Conservation (phyloP, 2,797 vertebrate species). For the Tiaroga cobitis region DNA sequence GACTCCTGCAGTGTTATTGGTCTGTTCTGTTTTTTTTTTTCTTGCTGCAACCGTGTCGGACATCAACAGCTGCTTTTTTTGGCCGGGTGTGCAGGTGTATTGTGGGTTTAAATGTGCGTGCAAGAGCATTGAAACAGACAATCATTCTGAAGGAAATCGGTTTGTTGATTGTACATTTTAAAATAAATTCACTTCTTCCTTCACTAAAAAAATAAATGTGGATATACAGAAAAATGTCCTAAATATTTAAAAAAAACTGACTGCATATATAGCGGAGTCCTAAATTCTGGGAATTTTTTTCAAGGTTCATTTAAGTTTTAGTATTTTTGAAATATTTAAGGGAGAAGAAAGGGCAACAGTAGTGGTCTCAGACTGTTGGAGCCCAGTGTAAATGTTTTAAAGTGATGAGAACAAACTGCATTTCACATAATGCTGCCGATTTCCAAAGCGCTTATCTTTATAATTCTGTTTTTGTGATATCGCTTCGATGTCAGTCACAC, state of each 20-base stretch:
- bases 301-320: background rate
- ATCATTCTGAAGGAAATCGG: constrained; percentile 68
- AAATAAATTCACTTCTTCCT: constrained; percentile 15
- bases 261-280: background rate
- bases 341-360: background rate
- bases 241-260: background rate
- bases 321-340: background rate
- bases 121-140: constrained; percentile 74
- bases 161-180: constrained; percentile 23
- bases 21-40: constrained; percentile 63
- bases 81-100: constrained; percentile 35
- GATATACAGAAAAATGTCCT: background rate
- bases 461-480: constrained; percentile 3
- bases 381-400: background rate
- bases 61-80: constrained; percentile 53
- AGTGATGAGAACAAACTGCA: constrained; percentile 21
- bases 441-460: background rate
- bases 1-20: constrained; percentile 52
- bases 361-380: background rate
- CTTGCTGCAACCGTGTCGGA: constrained; percentile 68
- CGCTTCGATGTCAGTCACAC: constrained; percentile 1
- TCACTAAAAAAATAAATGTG: background rate
- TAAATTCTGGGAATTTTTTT: background rate
- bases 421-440: constrained; percentile 31
- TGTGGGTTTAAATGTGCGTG: constrained; percentile 62